phyloP scores from a whole-genome alignment of 2,888 invertebrate species.

The Ophion slaviceki region DNA sequence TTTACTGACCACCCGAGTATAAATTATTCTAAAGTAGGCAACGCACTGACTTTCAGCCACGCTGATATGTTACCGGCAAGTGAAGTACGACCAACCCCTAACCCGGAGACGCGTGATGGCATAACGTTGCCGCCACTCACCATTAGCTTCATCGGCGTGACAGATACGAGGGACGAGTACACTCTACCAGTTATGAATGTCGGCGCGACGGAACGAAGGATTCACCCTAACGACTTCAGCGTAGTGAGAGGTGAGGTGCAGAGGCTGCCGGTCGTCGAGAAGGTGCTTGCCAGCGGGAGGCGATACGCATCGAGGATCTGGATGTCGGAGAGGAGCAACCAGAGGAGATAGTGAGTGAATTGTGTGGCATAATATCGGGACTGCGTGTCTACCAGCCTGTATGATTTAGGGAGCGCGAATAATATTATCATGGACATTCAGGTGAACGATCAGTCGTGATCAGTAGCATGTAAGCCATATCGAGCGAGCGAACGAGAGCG shows the following conservation, averaged over 20 bases:
- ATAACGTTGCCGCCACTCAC: too few species aligned
- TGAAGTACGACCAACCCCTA: neutral
- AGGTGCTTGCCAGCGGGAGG: neutral
- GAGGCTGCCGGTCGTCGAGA: neutral
- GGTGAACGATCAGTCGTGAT: neutral
- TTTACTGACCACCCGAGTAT: conserved; percentile 49
- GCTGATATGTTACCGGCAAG: neutral
- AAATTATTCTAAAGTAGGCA: conserved; percentile 26
- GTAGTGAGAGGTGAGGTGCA: neutral
- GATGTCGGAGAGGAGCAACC: neutral
- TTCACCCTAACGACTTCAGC: conserved; percentile 16
- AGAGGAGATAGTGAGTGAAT: neutral
- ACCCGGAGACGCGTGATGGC: too few species aligned
- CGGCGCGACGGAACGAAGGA: conserved; percentile 10
- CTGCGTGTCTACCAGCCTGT: neutral
- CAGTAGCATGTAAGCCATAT: neutral
- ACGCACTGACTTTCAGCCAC: too few species aligned
- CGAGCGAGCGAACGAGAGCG: neutral
- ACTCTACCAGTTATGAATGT: conserved; percentile 35
- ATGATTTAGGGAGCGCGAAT: neutral
- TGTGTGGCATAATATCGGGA: neutral
- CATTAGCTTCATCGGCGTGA: too few species aligned
- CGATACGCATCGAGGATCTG: neutral
- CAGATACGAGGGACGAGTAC: neutral
- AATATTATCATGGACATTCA: neutral